Base-by-base conservation (phyloP, 2,888 invertebrate genomes). In the Malacosoma neustria region DNA sequence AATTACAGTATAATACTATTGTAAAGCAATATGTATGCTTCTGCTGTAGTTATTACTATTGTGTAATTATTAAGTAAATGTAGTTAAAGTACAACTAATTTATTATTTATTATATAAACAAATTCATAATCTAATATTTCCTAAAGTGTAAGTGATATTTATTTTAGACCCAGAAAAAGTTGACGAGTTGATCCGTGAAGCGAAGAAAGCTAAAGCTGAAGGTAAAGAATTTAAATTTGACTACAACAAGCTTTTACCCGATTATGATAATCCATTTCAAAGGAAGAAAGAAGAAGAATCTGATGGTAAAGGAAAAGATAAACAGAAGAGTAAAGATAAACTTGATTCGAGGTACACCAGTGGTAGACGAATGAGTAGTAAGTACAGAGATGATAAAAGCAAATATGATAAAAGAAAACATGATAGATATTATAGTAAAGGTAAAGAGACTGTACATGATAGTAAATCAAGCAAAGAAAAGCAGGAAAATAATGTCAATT, bases 221-320 rank as follows among this genome's bases (percentile, higher is more conserved):
- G 85, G 85, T 1, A 80, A 51, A 48, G 57, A 71, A 36, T 85
- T 75, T 38, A 85, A 85, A 61, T 85, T 85, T 38, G 73, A 81
- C 36, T 82, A 84, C 44, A 70, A 75, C 22, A 85, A 82, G 38
- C 45, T 81, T 4, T 55, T 82, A 29, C 85, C 85, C 0, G 72
- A 72, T 32, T 85, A 85, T 36, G 80, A 79, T 35, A 85, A 85
- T 40, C 85, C 85, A 0, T 85, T 85, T 43, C 82, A 81, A 64
- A 63, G 74, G 11, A 81, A 75, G 41, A 72, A 58, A 49, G 68
- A 71, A 1, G 62, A 61, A 6, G 11, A 33, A 41, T 49, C 46
- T 1, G 54, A 47, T 34, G 14, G 51, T 22, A 57, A 41, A 36
- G 58, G 56, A 11, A 41, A 46, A 42, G 47, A 40, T 4, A 57